Evolutionary conservation across 92 coral and sea anemone genomes (phyloP), one percentile per base, ranked within the genome.

Genomic region (Paragorgia papillata): DNA sequence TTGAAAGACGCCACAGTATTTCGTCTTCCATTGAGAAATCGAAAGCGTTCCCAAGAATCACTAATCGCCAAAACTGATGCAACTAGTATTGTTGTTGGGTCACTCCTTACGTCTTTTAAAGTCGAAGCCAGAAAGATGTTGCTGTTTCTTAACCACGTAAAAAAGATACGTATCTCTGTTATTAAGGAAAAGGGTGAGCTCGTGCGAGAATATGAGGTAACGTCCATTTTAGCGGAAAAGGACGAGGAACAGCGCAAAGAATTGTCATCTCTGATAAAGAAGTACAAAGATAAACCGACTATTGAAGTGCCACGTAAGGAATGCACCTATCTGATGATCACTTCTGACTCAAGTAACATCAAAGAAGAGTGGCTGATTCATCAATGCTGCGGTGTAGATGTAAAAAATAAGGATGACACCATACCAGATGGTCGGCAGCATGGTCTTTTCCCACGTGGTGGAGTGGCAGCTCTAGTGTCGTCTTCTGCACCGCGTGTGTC

Each of bases 371-470:
- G 97, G 97, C 57, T 92, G 1, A 79, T 92, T 14, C 88, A 76
- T 19, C 90, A 90, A 39, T 81, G 86, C 56, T 69, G 83, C 83
- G 97, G 97, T 0, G 43, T 37, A 4, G 76, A 88, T 85, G 33
- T 37, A 70, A 32, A 0, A 35, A 0, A 77, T 73, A 25, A n/a
- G 68, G 32, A 68, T 74, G 27, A 71, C 86, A 22, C 14, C 21
- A 66, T 66, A 6, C 80, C 62, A 59, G 41, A 69, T 3, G 58
- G 58, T 1, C 62, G 68, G 3, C 87, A 90, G 7, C 82, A 89
- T 46, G 96, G 96, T 56, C 80, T 92, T 51, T 91, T 92, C 35
- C 97, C 97, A 10, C 89, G 92, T 32, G 97, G 96, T 22, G 97
- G 97, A 24, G 87, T 85, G 9, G 97, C 97, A 55, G 79, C 85